Evolutionary conservation across 2,113 vertebrate genomes (phyloP), one percentile per base, ranked within the genome.

Genomic region (Lycaon pictus): DNA sequence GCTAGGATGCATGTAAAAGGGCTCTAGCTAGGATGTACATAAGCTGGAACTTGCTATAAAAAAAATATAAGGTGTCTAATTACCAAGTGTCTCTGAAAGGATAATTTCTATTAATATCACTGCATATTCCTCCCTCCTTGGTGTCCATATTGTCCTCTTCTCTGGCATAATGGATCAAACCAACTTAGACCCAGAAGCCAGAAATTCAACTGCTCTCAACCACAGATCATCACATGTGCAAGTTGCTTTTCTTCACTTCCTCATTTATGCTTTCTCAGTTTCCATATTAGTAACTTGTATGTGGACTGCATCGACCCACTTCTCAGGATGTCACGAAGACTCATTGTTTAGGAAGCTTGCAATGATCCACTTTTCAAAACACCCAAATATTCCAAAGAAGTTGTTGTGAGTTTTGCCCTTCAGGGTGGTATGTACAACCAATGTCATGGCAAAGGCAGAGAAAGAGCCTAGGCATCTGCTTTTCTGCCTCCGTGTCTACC

Each of bases 211-310:
- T 65, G 19, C 37, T 58, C 48, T 88, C 55, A 19, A 58, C 32
- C 62, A 35, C 15, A 82, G 65, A 32, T 35, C 7, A 20, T 63
- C 72, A 29, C 7, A 2, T 55, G n/a, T 83, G 29, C 56, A 95
- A 77, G 35, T 8, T 6, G 0, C 8, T 72, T 76, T 81, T 91
- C 35, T 76, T 93, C 1, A 1, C 55, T 80, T 95, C 96, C 91
- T 95, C 84, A 67, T 94, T 76, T 88, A 20, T 60, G 19, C 90
- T 71, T 92, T 90, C 55, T 12, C 69, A 53, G 85, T 94, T 97
- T 74, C 80, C 3, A 0, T 62, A 71, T 85, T 65, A 95, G 84
- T 87, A 90, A 81, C 25, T 62, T 5, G 1, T 25, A 25, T 17
- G 4, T 37, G 79, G 56, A 74, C n/a, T 1, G 0, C 27, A 35